These are phyloP conservation scores for Plebejus anna DNA, from an alignment of 2,888 invertebrate species.

Conservation along the genomic window DNA sequence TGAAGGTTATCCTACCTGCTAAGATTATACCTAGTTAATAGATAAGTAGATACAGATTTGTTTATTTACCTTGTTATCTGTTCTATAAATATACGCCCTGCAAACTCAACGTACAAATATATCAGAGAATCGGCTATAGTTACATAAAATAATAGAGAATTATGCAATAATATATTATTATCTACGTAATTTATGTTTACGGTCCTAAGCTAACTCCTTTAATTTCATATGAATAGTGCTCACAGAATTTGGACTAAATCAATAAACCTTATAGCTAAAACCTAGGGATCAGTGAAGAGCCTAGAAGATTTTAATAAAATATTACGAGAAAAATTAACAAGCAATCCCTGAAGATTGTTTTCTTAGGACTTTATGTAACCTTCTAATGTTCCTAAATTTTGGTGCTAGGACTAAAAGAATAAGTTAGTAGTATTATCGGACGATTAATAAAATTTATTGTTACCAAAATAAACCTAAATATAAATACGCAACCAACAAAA, in stretches of 20 bases:
- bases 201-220: background rate
- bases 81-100: background rate
- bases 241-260: background rate
- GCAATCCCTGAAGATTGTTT: background rate
- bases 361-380: background rate
- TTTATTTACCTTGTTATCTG: background rate
- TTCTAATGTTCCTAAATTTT: background rate
- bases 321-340: background rate
- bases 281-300: background rate
- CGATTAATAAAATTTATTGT: too few relatives aligned
- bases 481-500: too few relatives aligned
- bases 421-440: background rate
- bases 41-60: background rate
- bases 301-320: background rate
- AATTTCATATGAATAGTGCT: background rate
- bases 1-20: background rate
- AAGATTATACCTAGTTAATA: background rate
- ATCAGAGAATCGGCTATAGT: background rate
- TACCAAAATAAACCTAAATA: too few relatives aligned
- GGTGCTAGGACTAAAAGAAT: background rate
- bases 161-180: too few relatives aligned
- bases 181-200: background rate
- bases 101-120: background rate
- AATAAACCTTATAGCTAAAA: conserved; percentile 7
- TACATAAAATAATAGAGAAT: background rate